Evolutionary conservation across 2,113 vertebrate genomes (phyloP), one percentile per base, ranked within the genome.

Genomic region (Gasterosteus aculeatus): DNA sequence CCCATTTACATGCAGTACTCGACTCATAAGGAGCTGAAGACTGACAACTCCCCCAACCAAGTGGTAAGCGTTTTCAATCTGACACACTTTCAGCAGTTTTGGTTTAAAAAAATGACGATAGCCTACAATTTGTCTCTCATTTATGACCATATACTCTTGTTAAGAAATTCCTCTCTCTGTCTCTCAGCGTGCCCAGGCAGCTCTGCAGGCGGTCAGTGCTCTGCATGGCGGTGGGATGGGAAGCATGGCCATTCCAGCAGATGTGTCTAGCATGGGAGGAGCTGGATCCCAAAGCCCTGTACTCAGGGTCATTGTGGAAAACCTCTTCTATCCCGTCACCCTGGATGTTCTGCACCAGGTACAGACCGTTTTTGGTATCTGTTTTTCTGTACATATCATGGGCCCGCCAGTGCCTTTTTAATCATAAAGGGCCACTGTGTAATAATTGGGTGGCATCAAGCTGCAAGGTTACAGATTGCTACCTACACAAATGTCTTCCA

Each of bases 281-380:
- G 93, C 89, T 0, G 90, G 89, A 0, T 91, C 95, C 64, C 97
- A 98, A 89, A 99, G 97, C 87, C 97, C 98, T 0, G 98, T 99
- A 29, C 95, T 99, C 10, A 90, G 97, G 78, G 96, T 98, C 89
- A 98, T 99, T 1, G 97, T 99, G 78, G 98, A 99, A 83, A 99
- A 99, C 77, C 97, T 99, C 10, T 98, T 99, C 90, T 99, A 99
- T 73, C 98, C 98, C 0, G 98, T 99, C 85, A 98, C 97, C 56
- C 92, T 99, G 60, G 98, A 99, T n/a, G 98, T 99, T 8, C 93
- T 99, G 10, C 97, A 99, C 81, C 98, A 99, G 97, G 98, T 99
- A 90, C 15, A 53, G 18, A 6, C 38, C 11, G 12, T 19, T 19
- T 2, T 26, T 69, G 14, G 16, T 14, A 2, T 26, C 56, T 19